Conservation (phyloP, 2,888 invertebrate genomes). For the Craniophora ligustri region DNA sequence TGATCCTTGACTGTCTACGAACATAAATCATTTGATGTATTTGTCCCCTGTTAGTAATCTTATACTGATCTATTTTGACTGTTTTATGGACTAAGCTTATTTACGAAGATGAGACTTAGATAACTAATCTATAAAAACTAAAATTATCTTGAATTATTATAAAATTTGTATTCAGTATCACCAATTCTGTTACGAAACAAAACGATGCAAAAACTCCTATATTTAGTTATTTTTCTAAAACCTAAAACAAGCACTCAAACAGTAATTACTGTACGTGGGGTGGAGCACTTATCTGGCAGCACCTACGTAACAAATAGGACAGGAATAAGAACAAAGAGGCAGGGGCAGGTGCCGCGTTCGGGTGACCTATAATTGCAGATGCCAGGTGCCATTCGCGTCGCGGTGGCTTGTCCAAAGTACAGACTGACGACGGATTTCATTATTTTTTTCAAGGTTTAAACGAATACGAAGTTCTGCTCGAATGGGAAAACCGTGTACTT, state of each 20-base stretch:
- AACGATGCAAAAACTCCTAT: neutral
- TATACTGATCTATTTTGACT: neutral
- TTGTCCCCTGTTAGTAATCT: neutral
- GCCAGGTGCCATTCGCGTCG: slow-evolving; percentile 65
- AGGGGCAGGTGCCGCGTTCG: slow-evolving; percentile 68
- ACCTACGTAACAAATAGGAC: slow-evolving; percentile 52
- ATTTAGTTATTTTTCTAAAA: slow-evolving; percentile 25
- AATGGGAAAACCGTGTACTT: neutral
- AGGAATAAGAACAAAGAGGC: slow-evolving; percentile 68
- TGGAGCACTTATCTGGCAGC: slow-evolving; percentile 48
- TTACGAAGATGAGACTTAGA: too few relatives aligned
- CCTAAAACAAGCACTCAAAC: slow-evolving; percentile 26
- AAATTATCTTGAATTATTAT: too few relatives aligned
- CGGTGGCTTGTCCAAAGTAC: slow-evolving; percentile 34
- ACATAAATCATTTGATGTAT: slow-evolving; percentile 1
- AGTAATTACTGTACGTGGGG: slow-evolving; percentile 38
- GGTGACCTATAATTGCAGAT: slow-evolving; percentile 84
- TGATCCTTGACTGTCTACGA: neutral
- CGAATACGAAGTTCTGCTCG: neutral
- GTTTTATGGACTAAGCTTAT: neutral
- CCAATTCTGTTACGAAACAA: too few relatives aligned
- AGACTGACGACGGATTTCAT: slow-evolving; percentile 37
- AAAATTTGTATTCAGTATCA: too few relatives aligned
- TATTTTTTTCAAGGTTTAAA: neutral
- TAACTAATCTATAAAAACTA: too few relatives aligned